Conservation (phyloP, 2,797 vertebrate genomes). For the Pseudopleuronectes americanus region DNA sequence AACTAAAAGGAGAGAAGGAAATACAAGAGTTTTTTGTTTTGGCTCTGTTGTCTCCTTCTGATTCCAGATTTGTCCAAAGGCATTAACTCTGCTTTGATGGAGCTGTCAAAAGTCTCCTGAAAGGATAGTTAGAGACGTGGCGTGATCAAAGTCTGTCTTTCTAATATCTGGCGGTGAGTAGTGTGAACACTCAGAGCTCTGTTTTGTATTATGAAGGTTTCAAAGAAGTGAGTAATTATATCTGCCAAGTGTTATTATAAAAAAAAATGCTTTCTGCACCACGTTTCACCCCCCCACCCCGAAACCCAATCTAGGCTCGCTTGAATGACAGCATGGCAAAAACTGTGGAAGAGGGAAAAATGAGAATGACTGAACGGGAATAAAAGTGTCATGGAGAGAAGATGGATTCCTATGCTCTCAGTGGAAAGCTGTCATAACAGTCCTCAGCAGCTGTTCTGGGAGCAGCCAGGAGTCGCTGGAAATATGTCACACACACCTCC, state of each 20-base stretch:
- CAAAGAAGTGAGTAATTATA: slow-evolving; percentile 65
- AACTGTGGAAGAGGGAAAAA: slow-evolving; percentile 65
- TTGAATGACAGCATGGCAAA: slow-evolving; percentile 73
- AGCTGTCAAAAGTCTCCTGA: slow-evolving; percentile 66
- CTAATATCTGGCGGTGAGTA: slow-evolving; percentile 55
- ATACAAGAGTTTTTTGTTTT: slow-evolving; percentile 47
- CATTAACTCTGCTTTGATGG: slow-evolving; percentile 54
- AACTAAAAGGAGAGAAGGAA: slow-evolving; percentile 26
- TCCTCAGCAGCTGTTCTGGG: slow-evolving; percentile 79
- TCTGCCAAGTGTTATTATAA: slow-evolving; percentile 51
- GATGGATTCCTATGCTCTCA: slow-evolving; percentile 80
- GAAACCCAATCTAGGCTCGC: slow-evolving; percentile 56
- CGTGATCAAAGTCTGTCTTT: slow-evolving; percentile 68
- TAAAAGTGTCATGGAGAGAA: slow-evolving; percentile 74
- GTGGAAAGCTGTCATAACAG: slow-evolving; percentile 82
- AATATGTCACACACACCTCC: slow-evolving; percentile 76
- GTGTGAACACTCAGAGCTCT: slow-evolving; percentile 38
- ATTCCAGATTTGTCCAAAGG: slow-evolving; percentile 60
- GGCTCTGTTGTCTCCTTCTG: slow-evolving; percentile 49
- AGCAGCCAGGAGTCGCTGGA: slow-evolving; percentile 73
- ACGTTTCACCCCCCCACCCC: slow-evolving; percentile 20
- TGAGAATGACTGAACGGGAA: slow-evolving; percentile 78
- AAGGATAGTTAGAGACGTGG: slow-evolving; percentile 42
- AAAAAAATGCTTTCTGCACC: slow-evolving; percentile 51
- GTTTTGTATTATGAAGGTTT: slow-evolving; percentile 44